Base-by-base conservation (phyloP, 2,797 vertebrate genomes). In the Gymnodraco acuticeps region DNA sequence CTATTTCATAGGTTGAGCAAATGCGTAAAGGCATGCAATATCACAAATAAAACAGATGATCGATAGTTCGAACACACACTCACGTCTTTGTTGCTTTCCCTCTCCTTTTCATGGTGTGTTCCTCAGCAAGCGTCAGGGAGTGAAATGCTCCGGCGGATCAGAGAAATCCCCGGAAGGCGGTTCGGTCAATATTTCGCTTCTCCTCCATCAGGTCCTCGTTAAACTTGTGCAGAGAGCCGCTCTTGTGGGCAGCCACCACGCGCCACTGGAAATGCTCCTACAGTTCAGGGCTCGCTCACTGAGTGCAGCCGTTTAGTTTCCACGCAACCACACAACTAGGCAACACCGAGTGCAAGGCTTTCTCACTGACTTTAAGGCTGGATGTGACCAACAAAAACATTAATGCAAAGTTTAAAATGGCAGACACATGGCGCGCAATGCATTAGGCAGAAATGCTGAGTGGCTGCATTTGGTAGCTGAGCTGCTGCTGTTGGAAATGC, bases 251-350 rank as follows among this genome's bases (percentile, higher is more conserved):
- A 52, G 14, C 65, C 56, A 3, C 73, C 55, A 70, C 62, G 88
- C 84, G 76, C 84, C 77, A 17, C 70, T 74, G 84, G 77, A 86
- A 80, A 83, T 45, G 87, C 89, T 69, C 69, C 78, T 45, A 41
- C 77, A 45, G 74, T 65, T 47, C 83, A 55, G 74, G 73, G 71
- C 77, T 76, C 73, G 38, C 77, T 62, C 71, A 13, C 63, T n/a
- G 20, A 38, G 47, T 23, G 66, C 86, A 73, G 88, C 77, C 78
- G 73, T 79, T 85, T 74, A 89, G 94, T 95, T 93, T 94, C 94
- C 91, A 95, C 83, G 94, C 94, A 94, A 94, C 94, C 82, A 81
- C 52, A 77, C 83, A 86, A 89, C 73, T 52, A 75, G 88, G 75
- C 82, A 77, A 70, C 78, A 78, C 63, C 23, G 58, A 82, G 73